A percentile compares a stretch with the other conserved stretches of the same genome.
Evolutionary conservation across 2,113 vertebrate genomes (phyloP).

Genomic region (Vireo altiloquus): DNA sequence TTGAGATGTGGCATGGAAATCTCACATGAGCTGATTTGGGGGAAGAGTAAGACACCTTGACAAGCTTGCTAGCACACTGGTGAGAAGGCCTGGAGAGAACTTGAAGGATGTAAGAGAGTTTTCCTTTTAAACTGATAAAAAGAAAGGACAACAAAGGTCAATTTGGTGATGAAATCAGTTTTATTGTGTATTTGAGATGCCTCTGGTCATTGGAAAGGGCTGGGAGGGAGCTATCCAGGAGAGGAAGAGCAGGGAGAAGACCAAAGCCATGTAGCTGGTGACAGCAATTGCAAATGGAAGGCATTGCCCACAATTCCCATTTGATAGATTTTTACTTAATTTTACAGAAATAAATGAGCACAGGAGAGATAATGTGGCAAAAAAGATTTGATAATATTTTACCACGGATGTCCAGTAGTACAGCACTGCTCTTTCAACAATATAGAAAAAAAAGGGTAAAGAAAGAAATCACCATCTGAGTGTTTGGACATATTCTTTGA

Average conservation of each 20-base stretch:
- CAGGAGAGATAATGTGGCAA: background rate
- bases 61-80: accelerated
- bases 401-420: background rate
- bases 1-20: background rate
- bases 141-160: background rate
- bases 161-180: background rate
- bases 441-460: background rate
- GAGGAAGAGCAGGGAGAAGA: background rate
- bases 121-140: background rate
- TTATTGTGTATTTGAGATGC: background rate
- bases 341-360: background rate
- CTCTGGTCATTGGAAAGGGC: background rate
- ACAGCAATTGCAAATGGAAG: background rate
- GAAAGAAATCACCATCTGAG: conserved; percentile 22
- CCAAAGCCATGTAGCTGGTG: background rate
- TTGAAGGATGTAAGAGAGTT: background rate
- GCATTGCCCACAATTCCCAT: background rate
- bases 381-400: background rate
- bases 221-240: background rate
- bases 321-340: background rate
- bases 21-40: background rate
- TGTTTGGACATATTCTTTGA: conserved; percentile 28
- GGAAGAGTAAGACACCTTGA: background rate
- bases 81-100: background rate
- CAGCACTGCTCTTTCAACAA: background rate